A percentile compares a stretch with the other conserved stretches of the same genome.
Conservation (phyloP, 1,140 invertebrate genomes). For the Drosophila fuyamai region DNA sequence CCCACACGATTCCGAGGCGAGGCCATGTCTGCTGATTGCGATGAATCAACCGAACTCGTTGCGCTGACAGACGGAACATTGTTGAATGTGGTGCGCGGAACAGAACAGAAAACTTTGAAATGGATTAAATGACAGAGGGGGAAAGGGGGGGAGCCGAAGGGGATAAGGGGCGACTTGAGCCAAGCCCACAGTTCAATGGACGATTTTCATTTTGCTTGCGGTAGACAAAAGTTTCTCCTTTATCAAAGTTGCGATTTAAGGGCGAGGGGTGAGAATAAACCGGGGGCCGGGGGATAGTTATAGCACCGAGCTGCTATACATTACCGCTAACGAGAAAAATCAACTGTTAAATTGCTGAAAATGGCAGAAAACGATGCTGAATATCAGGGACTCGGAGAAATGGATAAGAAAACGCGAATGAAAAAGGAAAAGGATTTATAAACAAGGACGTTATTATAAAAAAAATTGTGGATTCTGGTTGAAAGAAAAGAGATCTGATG, state of each 20-base stretch:
- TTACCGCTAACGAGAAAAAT: slow-evolving; percentile 64
- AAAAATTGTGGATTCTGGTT: too few relatives aligned
- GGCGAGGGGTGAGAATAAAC: slow-evolving; percentile 1
- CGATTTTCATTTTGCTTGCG: slow-evolving; percentile 61
- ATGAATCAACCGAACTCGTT: slow-evolving; percentile 27
- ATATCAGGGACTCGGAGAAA: neutral
- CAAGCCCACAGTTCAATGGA: slow-evolving; percentile 66
- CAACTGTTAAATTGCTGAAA: slow-evolving; percentile 61
- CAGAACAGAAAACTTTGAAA: slow-evolving; percentile 45
- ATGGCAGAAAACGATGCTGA: slow-evolving; percentile 19
- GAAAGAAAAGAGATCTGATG: too few relatives aligned
- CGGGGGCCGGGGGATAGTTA: slow-evolving; percentile 2
- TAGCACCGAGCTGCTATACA: slow-evolving; percentile 19
- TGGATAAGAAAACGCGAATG: neutral
- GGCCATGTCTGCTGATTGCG: slow-evolving; percentile 15
- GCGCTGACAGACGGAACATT: slow-evolving; percentile 30
- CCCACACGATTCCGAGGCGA: slow-evolving; percentile 30
- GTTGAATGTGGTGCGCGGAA: slow-evolving; percentile 35
- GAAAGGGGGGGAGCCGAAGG: neutral
- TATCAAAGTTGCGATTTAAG: slow-evolving; percentile 20
- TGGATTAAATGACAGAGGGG: slow-evolving; percentile 55
- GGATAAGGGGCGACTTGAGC: neutral
- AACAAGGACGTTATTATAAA: neutral
- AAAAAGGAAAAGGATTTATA: slow-evolving; percentile 4
- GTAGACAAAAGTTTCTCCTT: slow-evolving; percentile 55